Percentiles rank a stretch among this genome's conserved stretches.
Conservation (phyloP, 2,888 invertebrate species). For the Steinernema carpocapsae region DNA sequence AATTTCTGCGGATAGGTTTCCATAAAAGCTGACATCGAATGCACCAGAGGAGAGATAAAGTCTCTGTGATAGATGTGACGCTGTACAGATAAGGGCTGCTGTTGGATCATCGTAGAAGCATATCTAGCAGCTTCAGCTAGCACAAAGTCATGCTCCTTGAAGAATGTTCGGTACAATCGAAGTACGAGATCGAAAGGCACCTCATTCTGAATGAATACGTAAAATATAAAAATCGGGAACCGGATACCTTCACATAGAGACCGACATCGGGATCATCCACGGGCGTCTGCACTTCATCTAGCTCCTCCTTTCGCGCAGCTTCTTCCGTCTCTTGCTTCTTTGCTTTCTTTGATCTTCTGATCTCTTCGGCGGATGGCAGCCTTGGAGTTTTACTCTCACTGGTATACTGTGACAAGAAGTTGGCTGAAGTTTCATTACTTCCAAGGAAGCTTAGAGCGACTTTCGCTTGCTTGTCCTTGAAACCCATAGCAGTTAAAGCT, state of each 20-base stretch:
- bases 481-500: neutral
- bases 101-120: too few relatives aligned
- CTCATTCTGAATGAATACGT: too few relatives aligned
- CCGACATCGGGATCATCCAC: neutral
- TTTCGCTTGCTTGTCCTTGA: neutral
- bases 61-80: too few relatives aligned
- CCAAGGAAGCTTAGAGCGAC: neutral
- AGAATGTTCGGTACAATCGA: too few relatives aligned
- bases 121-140: too few relatives aligned
- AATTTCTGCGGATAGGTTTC: too few relatives aligned
- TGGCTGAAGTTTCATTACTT: neutral
- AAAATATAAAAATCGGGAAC: too few relatives aligned
- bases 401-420: constrained; percentile 5
- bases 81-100: too few relatives aligned
- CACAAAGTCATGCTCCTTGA: too few relatives aligned
- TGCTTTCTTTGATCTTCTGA: neutral
- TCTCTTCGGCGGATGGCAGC: constrained; percentile 16
- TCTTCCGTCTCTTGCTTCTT: neutral
- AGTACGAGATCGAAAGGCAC: too few relatives aligned
- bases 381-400: neutral
- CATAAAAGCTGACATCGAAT: too few relatives aligned
- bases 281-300: neutral
- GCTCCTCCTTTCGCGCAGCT: neutral
- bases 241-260: neutral
- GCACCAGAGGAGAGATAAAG: too few relatives aligned